Base-by-base conservation (phyloP, 2,113 vertebrate genomes). In the Rhinopomastus cyanomelas region DNA sequence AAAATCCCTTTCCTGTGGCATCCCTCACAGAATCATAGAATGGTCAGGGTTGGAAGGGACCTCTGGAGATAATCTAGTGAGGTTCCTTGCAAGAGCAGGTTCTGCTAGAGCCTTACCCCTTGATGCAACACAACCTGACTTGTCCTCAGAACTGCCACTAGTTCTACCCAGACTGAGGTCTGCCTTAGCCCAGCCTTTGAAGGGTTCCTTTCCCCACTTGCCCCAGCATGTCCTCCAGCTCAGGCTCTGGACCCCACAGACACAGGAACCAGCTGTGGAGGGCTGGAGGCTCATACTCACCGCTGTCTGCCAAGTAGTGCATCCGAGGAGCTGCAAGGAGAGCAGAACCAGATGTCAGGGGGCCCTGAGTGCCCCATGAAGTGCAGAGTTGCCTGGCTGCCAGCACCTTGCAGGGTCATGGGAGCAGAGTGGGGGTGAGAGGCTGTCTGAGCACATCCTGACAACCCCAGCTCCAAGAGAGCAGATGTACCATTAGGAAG, bases 251-350 rank as follows among this genome's bases (percentile, higher is more conserved):
- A 27, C 14, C 26, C 22, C 44, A 3, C 7, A 39, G 52, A 53
- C 29, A 14, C 1, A 0, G n/a, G 37, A 34, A 79, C 17, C 9
- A 9, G 81, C 29, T 0, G 1, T 8, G 21, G 51, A 42, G 66
- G 37, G 76, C 91, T 19, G 55, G 16, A 25, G 81, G 88, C 21
- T 32, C 52, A 9, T 57, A 98, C 99, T 96, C 97, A 99, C 99
- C 99, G 5, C 97, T 98, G 91, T 99, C 98, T 2, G 97, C 96
- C 88, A 98, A 97, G 97, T 98, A 99, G 81, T 98, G 98, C 5
- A 96, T 98, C 37, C 97, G 97, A 51, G 98, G 98, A 96, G 98
- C 99, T 99, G 97, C 87, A 97, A 94, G 51, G 83, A 81, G 82
- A 97, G 90, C 84, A 96, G 46, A 94, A 77, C 37, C 0, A 0